phyloP scores from a whole-genome alignment of 2,888 invertebrate species.

The Digitonthophagus gazella region DNA sequence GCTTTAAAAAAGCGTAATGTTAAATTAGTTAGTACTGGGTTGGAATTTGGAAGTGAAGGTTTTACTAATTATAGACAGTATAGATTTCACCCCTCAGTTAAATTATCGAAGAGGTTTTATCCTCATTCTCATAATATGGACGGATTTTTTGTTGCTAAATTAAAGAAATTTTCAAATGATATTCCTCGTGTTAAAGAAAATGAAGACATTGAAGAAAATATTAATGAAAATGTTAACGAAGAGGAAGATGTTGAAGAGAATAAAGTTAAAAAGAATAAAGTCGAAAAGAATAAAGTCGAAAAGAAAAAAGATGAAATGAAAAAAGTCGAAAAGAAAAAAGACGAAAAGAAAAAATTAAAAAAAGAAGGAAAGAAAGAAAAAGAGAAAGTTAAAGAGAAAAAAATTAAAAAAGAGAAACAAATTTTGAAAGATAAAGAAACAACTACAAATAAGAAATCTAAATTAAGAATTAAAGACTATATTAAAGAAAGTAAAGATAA shows the following conservation, averaged over 20 bases:
- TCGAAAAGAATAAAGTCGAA: slow-evolving; percentile 19
- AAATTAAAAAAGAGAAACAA: slow-evolving; percentile 19
- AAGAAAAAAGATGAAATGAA: slow-evolving; percentile 17
- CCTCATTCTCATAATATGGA: slow-evolving; percentile 99
- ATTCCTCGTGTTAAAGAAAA: slow-evolving; percentile 48
- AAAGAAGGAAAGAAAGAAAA: no score
- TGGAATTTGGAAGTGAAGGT: slow-evolving; percentile 95
- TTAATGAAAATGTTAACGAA: slow-evolving; percentile 30
- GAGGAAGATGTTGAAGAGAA: slow-evolving; percentile 38
- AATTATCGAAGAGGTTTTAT: slow-evolving; percentile 87
- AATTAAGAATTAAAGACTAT: no score
- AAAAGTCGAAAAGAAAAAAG: slow-evolving; percentile 24
- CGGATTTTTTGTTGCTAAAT: slow-evolving; percentile 97
- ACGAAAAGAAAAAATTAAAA: no score
- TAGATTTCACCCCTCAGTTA: slow-evolving; percentile 88
- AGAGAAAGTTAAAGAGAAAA: no score
- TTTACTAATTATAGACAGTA: slow-evolving; percentile 84
- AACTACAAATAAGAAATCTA: no score
- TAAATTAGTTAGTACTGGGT: slow-evolving; percentile 87
- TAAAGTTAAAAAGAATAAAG: slow-evolving; percentile 20
- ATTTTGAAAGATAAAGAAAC: no score
- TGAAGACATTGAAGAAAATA: slow-evolving; percentile 40
- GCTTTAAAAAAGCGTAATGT: slow-evolving; percentile 91
- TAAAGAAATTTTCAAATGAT: slow-evolving; percentile 92
- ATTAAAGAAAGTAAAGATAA: no score